These are phyloP conservation scores for Phyllotreta striolata DNA, from an alignment of 2,888 invertebrate genomes.

Conservation along the genomic window DNA sequence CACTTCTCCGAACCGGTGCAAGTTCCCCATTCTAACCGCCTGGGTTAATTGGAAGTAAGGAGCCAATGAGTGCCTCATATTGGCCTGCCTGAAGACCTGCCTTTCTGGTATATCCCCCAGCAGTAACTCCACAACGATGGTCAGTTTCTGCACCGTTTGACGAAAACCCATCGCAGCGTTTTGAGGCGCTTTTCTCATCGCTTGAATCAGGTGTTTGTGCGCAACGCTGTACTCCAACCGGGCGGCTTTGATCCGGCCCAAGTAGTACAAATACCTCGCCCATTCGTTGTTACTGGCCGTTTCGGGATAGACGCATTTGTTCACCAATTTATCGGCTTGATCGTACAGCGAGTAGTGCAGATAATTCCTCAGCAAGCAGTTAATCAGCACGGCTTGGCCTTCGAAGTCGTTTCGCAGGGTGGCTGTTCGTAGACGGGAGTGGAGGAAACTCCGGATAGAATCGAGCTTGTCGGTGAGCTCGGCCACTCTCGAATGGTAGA, in stretches of 20 bases:
- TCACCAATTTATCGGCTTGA: constrained; percentile 96
- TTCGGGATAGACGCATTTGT: constrained; percentile 97
- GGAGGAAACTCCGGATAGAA: constrained; percentile 84
- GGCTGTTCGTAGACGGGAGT: constrained; percentile 91
- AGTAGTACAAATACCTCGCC: constrained; percentile 96
- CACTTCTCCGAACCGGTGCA: constrained; percentile 93
- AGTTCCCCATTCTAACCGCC: constrained; percentile 93
- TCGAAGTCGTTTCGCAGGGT: constrained; percentile 96
- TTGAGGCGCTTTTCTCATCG: constrained; percentile 96
- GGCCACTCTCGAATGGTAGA: constrained; percentile 92
- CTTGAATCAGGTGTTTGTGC: constrained; percentile 94
- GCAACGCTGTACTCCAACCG: constrained; percentile 97
- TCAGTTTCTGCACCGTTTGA: constrained; percentile 95
- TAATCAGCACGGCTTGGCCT: constrained; percentile 96
- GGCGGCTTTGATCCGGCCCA: constrained; percentile 98
- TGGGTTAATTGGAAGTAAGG: constrained; percentile 98
- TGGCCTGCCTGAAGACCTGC: constrained; percentile 91
- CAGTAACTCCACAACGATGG: constrained; percentile 92
- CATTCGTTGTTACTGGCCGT: constrained; percentile 98
- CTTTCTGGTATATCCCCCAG: constrained; percentile 98
- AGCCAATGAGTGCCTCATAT: constrained; percentile 85
- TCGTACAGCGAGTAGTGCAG: constrained; percentile 95
- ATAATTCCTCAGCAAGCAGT: constrained; percentile 94
- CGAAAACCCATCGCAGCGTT: constrained; percentile 98
- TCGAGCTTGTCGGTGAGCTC: constrained; percentile 89